Evolutionary conservation across 2,888 invertebrate genomes (phyloP).

Genomic region (Geophilus truncorum): DNA sequence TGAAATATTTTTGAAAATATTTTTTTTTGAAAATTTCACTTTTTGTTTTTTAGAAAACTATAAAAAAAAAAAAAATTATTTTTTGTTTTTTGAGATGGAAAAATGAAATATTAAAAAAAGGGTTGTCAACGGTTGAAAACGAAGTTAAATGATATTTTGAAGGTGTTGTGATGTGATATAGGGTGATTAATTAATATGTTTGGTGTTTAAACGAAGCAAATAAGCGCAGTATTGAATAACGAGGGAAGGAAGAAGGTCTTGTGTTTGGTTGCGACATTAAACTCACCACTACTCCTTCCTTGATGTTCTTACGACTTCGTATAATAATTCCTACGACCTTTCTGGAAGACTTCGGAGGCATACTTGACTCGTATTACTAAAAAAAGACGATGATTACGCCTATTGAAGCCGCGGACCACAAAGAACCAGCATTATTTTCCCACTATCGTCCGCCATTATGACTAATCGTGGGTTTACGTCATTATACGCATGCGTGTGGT

Average conservation of each 20-base stretch:
- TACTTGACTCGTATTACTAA: constrained; percentile 29
- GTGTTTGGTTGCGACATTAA: not conserved
- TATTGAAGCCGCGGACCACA: not conserved
- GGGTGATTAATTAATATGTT: not conserved
- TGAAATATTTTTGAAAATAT: not conserved
- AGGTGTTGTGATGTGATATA: not conserved
- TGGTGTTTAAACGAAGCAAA: not conserved
- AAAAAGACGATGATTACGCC: not conserved
- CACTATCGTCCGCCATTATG: constrained; percentile 22
- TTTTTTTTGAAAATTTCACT: too few species aligned
- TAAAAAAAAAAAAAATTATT: too few species aligned
- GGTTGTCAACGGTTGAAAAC: too few species aligned
- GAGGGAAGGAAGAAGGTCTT: not conserved
- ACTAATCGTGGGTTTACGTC: not conserved
- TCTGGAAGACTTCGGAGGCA: constrained; percentile 41
- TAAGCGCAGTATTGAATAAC: not conserved
- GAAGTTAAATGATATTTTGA: not conserved
- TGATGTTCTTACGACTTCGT: constrained; percentile 41
- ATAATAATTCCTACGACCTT: constrained; percentile 42
- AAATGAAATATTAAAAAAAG: too few species aligned
- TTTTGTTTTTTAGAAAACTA: too few species aligned
- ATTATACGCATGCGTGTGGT: not conserved
- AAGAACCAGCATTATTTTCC: not conserved
- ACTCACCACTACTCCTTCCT: constrained; percentile 42
- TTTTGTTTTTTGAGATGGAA: too few species aligned